Evolutionary conservation across 1,140 invertebrate species (phyloP).

Genomic region (Drosophila athabasca): DNA sequence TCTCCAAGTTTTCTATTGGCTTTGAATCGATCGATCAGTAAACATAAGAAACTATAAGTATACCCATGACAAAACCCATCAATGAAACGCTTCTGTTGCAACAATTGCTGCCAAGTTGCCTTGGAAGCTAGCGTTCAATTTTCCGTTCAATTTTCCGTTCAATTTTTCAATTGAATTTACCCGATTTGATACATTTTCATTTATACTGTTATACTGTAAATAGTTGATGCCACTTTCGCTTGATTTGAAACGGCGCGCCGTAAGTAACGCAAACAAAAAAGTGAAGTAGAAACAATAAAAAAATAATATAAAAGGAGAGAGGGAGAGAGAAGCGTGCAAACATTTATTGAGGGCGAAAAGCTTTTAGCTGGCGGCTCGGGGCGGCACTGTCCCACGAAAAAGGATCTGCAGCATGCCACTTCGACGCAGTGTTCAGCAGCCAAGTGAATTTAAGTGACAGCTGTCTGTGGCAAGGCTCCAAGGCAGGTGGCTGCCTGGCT

Average conservation of each 20-base stretch:
- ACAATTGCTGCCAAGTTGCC: too few relatives aligned
- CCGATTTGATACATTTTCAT: too few relatives aligned
- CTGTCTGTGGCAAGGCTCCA: constrained; percentile 51
- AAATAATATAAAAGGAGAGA: neutral
- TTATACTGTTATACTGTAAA: too few relatives aligned
- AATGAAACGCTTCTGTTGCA: too few relatives aligned
- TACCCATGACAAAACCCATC: too few relatives aligned
- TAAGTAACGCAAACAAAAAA: constrained; percentile 11
- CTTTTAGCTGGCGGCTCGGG: constrained; percentile 44
- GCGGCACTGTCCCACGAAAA: constrained; percentile 2
- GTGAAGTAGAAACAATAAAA: constrained; percentile 7
- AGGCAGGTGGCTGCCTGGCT: neutral
- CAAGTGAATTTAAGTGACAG: constrained; percentile 72
- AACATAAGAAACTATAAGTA: too few relatives aligned
- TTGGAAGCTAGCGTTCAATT: too few relatives aligned
- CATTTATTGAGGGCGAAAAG: constrained; percentile 65
- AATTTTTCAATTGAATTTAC: too few relatives aligned
- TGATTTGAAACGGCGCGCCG: neutral
- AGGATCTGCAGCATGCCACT: constrained; percentile 30
- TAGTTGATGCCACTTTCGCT: too few relatives aligned
- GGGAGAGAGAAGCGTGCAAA: constrained; percentile 14
- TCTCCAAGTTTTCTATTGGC: too few relatives aligned
- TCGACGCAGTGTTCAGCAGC: constrained; percentile 46
- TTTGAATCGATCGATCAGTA: too few relatives aligned
- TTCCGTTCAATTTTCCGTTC: too few relatives aligned